phyloP scores from a whole-genome alignment of 2,888 invertebrate species.

The Archaeoteleia sp. region DNA sequence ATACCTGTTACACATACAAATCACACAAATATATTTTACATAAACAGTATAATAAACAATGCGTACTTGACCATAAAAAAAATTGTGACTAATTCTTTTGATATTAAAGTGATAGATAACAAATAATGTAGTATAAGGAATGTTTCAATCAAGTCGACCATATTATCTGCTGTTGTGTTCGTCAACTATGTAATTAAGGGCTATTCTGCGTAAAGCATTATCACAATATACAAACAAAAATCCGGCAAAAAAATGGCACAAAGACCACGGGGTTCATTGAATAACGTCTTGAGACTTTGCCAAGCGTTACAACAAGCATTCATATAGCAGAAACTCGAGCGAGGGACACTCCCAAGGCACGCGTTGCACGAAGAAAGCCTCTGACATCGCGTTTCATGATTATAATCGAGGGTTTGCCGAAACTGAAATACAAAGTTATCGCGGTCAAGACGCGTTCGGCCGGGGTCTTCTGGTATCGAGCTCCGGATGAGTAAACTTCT shows the following conservation, averaged over 20 bases:
- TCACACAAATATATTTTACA: too few species aligned
- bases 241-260: conserved; percentile 35
- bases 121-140: too few species aligned
- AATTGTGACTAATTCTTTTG: too few species aligned
- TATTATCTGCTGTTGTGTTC: conserved; percentile 22
- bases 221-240: conserved; percentile 34
- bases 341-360: conserved; percentile 46
- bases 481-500: conserved; percentile 38
- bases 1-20: too few species aligned
- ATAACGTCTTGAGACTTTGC: conserved; percentile 44
- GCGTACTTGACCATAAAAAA: too few species aligned
- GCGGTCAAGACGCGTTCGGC: conserved; percentile 48
- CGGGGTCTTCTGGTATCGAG: conserved; percentile 38
- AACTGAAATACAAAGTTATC: conserved; percentile 47
- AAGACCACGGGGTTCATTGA: conserved; percentile 46
- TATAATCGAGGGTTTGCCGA: conserved; percentile 46
- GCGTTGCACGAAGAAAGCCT: conserved; percentile 45
- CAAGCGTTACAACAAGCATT: conserved; percentile 40
- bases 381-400: conserved; percentile 36
- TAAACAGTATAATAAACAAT: too few species aligned
- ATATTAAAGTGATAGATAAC: too few species aligned
- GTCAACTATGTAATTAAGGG: conserved; percentile 28
- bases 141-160: conserved; percentile 19
- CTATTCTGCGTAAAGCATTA: conserved; percentile 26
- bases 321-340: conserved; percentile 40